Percentiles rank a stretch among this genome's conserved stretches.
These are phyloP conservation scores for Tylochromis polylepis DNA, from an alignment of 2,113 vertebrate genomes.

Conservation along the genomic window DNA sequence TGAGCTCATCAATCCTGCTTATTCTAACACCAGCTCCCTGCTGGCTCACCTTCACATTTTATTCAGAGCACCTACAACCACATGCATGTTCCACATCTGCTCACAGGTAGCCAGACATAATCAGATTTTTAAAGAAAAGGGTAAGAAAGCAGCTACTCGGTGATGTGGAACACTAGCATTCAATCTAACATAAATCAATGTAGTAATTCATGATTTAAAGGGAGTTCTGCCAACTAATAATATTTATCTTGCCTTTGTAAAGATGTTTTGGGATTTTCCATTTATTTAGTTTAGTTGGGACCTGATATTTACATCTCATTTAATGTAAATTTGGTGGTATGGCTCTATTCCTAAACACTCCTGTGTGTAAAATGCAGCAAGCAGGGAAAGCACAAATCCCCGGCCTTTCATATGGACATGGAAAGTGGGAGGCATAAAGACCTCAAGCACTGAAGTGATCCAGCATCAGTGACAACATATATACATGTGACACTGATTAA, in stretches of 20 bases:
- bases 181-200: not conserved
- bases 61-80: conserved; percentile 39
- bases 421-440: not conserved
- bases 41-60: conserved; percentile 61
- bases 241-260: not conserved
- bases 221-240: not conserved
- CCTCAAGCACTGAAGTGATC: rapidly evolving
- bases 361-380: not conserved
- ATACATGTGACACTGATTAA: not conserved
- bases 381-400: not conserved
- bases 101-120: conserved; percentile 5
- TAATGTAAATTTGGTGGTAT: not conserved
- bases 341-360: not conserved
- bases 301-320: not conserved
- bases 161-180: not conserved
- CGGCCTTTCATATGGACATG: not conserved
- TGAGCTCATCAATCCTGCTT: conserved; percentile 63
- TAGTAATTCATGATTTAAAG: not conserved
- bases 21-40: conserved; percentile 48
- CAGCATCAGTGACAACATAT: not conserved
- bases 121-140: not conserved
- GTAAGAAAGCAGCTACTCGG: not conserved
- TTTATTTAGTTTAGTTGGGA: not conserved
- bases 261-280: not conserved
- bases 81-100: conserved; percentile 14